Conservation (phyloP, 2,113 vertebrate species). For the Genyomyrus donnyi region DNA sequence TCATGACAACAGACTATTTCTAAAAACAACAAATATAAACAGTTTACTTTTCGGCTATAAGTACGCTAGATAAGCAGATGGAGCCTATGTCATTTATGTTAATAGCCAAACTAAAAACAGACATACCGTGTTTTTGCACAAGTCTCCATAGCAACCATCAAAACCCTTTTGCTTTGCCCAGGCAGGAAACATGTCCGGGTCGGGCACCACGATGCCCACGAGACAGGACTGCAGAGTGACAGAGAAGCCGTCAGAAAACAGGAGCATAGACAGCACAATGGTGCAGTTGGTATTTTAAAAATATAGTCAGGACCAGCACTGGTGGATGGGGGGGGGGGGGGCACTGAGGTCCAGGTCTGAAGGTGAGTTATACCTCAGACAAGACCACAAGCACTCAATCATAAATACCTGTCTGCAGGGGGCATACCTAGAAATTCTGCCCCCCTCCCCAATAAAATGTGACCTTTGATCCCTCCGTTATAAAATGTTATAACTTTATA, state of each 20-base stretch:
- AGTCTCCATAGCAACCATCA: conserved; percentile 69
- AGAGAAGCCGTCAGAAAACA: background rate
- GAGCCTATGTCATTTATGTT: background rate
- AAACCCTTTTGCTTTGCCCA: conserved; percentile 92
- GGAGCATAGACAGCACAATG: background rate
- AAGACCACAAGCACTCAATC: background rate
- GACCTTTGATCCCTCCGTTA: background rate
- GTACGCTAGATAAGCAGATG: background rate
- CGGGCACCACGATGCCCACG: conserved; percentile 89
- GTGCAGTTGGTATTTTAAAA: background rate
- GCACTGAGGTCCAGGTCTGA: background rate
- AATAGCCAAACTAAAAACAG: too few relatives aligned
- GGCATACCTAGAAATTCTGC: background rate
- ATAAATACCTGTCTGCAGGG: background rate
- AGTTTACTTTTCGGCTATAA: background rate
- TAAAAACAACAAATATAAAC: background rate
- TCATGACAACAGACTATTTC: background rate
- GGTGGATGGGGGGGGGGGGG: background rate
- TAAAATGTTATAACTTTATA: background rate
- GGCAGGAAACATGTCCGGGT: conserved; percentile 80
- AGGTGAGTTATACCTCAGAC: background rate
- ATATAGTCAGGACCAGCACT: background rate
- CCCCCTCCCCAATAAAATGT: background rate
- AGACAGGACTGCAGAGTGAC: conserved; percentile 73
- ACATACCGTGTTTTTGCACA: conserved; percentile 79